Percentiles rank a stretch among this genome's conserved stretches.
phyloP scores from a whole-genome alignment of 1,140 invertebrate species.

The Belonocnema kinseyi region DNA sequence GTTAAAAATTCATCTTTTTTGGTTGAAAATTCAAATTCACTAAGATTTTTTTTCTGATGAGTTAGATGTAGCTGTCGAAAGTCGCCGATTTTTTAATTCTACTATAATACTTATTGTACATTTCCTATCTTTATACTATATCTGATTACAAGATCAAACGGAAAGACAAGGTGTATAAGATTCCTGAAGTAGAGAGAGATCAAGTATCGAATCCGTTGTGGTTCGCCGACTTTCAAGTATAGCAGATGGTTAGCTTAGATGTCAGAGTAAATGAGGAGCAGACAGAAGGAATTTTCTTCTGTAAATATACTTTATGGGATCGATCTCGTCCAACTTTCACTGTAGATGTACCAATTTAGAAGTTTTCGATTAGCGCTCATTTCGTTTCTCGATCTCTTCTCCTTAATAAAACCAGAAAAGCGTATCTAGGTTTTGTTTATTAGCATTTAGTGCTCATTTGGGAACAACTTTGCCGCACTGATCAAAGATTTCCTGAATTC shows the following conservation, averaged over 20 bases:
- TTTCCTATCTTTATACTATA: neutral
- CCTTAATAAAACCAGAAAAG: neutral
- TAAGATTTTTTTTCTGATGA: no score
- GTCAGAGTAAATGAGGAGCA: neutral
- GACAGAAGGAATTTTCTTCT: neutral
- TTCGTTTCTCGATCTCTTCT: conserved; percentile 1
- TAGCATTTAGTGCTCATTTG: conserved; percentile 2
- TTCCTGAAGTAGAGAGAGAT: neutral
- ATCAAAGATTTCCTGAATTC: no score
- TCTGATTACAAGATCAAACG: neutral
- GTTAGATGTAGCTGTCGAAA: no score
- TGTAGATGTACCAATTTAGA: neutral
- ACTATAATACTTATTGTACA: neutral
- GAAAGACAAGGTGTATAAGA: neutral
- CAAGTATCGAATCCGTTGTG: conserved; percentile 18
- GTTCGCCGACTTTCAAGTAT: neutral
- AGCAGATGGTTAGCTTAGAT: neutral
- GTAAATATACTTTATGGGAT: conserved; percentile 1
- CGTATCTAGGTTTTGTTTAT: neutral
- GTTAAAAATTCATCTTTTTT: no score
- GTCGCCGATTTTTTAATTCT: no score
- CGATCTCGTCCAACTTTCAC: neutral
- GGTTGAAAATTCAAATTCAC: no score
- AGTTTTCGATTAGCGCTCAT: neutral
- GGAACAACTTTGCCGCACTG: neutral